These are phyloP conservation scores for Indicator indicator DNA, from an alignment of 2,113 vertebrate species.

Conservation along the genomic window DNA sequence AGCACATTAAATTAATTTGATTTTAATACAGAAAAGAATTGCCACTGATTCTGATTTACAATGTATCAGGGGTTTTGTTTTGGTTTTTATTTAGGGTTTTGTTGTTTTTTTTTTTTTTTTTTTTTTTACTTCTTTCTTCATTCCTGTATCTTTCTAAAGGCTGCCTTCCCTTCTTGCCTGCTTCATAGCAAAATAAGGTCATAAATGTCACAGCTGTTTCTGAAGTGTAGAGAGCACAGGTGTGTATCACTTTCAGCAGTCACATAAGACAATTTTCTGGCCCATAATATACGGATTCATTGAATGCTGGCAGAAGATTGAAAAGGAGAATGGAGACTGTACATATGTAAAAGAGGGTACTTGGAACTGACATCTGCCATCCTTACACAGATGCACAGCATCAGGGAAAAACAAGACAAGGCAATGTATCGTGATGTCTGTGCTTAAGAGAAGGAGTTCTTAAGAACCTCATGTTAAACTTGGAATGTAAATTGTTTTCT, in stretches of 20 bases:
- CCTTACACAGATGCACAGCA: not conserved
- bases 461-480: not conserved
- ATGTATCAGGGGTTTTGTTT: not conserved
- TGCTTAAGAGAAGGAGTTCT: not conserved
- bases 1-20: not conserved
- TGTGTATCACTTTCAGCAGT: not conserved
- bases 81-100: too few species aligned
- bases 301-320: not conserved
- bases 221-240: not conserved
- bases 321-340: not conserved
- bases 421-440: accelerated
- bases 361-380: not conserved
- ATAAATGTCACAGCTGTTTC: not conserved
- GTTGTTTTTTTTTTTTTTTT: too few species aligned
- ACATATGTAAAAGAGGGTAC: not conserved
- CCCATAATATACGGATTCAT: not conserved
- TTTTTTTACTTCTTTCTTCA: not conserved
- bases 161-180: not conserved
- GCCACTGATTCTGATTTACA: not conserved
- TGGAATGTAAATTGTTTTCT: not conserved
- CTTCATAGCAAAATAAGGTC: not conserved
- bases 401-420: not conserved
- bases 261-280: not conserved
- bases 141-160: not conserved
- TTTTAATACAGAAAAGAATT: not conserved